These are phyloP conservation scores for Eriosoma lanigerum DNA, from an alignment of 1,140 invertebrate species.

Conservation along the genomic window DNA sequence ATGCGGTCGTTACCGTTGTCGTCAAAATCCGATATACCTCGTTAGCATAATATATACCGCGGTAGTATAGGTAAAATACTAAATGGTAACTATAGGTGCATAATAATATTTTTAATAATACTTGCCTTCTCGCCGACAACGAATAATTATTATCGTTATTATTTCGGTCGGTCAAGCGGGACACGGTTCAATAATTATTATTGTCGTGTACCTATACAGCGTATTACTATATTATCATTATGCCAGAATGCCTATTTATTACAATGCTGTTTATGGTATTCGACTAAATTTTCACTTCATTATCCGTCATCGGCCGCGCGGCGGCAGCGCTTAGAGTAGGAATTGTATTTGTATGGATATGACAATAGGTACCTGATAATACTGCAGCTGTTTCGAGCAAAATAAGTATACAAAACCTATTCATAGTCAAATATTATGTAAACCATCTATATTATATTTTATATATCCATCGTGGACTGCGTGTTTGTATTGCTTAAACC, in stretches of 20 bases:
- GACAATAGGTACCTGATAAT: background rate
- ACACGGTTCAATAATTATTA: slow-evolving; percentile 32
- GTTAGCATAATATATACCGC: slow-evolving; percentile 36
- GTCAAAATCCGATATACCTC: slow-evolving; percentile 42
- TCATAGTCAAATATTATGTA: too few species aligned
- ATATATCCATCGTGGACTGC: too few species aligned
- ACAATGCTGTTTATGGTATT: background rate
- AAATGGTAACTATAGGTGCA: too few species aligned
- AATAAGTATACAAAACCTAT: background rate
- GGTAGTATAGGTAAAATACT: too few species aligned
- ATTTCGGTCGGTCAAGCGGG: background rate
- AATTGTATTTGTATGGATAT: background rate
- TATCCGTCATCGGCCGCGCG: too few species aligned
- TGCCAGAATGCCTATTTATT: background rate
- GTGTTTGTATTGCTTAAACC: too few species aligned
- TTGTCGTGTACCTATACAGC: background rate
- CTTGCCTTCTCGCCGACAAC: too few species aligned
- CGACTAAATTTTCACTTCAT: background rate
- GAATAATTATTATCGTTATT: slow-evolving; percentile 30
- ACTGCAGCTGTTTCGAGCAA: background rate
- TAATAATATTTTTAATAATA: too few species aligned
- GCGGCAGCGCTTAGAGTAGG: background rate
- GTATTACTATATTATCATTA: too few species aligned
- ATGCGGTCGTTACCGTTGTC: slow-evolving; percentile 4
- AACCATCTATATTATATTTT: too few species aligned